These are phyloP conservation scores for Diarsia brunnea DNA, from an alignment of 2,888 invertebrate genomes.

Conservation along the genomic window DNA sequence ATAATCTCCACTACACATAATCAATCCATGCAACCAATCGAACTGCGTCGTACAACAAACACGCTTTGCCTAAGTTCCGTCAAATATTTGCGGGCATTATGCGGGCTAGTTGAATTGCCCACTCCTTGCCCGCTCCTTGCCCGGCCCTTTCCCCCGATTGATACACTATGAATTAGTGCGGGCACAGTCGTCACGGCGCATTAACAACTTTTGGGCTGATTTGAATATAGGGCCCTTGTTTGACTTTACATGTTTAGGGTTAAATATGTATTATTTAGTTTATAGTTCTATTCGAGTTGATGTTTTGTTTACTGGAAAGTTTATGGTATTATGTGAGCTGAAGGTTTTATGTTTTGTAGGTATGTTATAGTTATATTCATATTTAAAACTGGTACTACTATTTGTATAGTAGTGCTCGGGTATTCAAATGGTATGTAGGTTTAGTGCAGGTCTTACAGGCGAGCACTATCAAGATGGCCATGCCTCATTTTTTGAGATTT, in stretches of 20 bases:
- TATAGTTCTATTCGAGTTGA: constrained; percentile 32
- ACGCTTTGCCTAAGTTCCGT: constrained; percentile 54
- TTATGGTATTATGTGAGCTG: not conserved
- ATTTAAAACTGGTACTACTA: not conserved
- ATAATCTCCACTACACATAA: constrained; percentile 35
- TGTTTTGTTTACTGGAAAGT: constrained; percentile 30
- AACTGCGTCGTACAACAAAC: constrained; percentile 49
- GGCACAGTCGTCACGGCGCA: constrained; percentile 48
- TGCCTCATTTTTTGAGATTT: not conserved
- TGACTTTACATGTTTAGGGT: constrained; percentile 50
- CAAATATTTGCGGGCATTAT: constrained; percentile 74
- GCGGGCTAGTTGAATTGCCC: constrained; percentile 77
- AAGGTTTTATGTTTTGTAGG: constrained; percentile 19
- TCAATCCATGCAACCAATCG: constrained; percentile 37
- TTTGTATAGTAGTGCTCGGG: not conserved
- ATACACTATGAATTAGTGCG: constrained; percentile 76
- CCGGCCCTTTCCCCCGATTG: constrained; percentile 75
- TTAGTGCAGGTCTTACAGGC: too few relatives aligned
- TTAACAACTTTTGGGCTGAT: constrained; percentile 60
- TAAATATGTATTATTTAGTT: constrained; percentile 53
- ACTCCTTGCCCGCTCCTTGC: constrained; percentile 66
- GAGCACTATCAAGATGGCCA: too few relatives aligned
- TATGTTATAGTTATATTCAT: not conserved
- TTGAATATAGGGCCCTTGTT: constrained; percentile 46
- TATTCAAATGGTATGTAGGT: too few relatives aligned